phyloP scores from a whole-genome alignment of 2,113 vertebrate genomes.

The Aegypius monachus region DNA sequence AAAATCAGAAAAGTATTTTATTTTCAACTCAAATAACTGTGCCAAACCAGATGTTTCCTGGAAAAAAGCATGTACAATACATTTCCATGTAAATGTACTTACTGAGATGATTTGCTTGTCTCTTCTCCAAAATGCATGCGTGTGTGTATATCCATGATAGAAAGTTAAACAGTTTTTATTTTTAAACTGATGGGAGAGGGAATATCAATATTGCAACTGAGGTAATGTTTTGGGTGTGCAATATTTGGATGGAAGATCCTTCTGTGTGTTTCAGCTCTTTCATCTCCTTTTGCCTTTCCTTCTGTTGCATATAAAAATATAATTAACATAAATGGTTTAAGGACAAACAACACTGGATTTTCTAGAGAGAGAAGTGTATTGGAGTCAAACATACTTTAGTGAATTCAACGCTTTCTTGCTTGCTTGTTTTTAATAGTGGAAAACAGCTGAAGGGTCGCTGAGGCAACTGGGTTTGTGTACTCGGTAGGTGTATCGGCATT shows the following conservation, averaged over 20 bases:
- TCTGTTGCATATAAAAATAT: neutral
- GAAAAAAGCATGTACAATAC: neutral
- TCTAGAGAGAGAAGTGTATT: neutral
- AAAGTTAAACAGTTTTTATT: neutral
- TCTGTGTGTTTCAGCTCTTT: neutral
- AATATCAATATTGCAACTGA: neutral
- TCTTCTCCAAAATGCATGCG: fast-evolving
- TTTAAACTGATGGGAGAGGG: neutral
- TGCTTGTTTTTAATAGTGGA: neutral
- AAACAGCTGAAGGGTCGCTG: neutral
- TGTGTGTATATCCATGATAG: neutral
- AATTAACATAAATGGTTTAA: neutral
- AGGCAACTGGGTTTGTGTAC: neutral
- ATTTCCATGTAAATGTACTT: neutral
- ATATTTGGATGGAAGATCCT: fast-evolving
- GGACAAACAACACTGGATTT: neutral
- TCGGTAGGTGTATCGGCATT: neutral
- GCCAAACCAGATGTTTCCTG: neutral
- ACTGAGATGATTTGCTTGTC: neutral
- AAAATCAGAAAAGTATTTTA: neutral
- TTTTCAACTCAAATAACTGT: neutral
- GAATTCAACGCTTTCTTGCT: neutral
- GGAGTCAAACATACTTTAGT: neutral
- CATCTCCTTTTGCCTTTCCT: neutral
- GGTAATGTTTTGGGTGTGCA: neutral